Base-by-base conservation (phyloP, 2,888 invertebrate genomes). In the Lithodes maja region DNA sequence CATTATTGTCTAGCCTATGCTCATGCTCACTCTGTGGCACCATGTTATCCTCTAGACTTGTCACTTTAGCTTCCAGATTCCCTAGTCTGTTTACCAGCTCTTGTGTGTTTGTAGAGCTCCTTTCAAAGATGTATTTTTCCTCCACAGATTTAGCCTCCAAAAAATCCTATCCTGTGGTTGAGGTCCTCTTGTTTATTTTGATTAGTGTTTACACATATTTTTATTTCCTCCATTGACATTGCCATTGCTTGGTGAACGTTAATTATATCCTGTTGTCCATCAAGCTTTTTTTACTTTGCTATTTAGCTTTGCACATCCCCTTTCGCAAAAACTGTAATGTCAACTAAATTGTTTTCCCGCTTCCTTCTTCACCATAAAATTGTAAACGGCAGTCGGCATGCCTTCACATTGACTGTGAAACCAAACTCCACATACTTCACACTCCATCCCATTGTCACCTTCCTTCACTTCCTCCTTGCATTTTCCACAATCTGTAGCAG, bases 261-360 rank as follows among this genome's bases (percentile, higher is more conserved):
- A 54, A 55, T 61, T 33, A 81, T 33, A 3, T 54, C 55, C 52
- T 54, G 9, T 3, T 81, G 81, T 54, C 54, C 55, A 12, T 81
- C 81, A 81, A 55, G 54, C 78, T 53, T 81, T 17, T 17, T 81
- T 81, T 12, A 81, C 33, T 54, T 81, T 55, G 33, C 61, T 81
- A 52, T 55, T 5, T 55, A 81, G 81, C 52, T 81, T 81, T 15
- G 55, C 55, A 81, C 81, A 81, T 49, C 61, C 81, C 81, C 54
- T 12, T 3, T 53, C 9, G 55, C 81, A 81, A 61, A 81, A 81
- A 81, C 55, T 81, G 17, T 55, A 81, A 55, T 81, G 61, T 55
- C 81, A 81, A 7, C 55, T 54, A 53, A 52, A 50, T 50, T 81
- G 81, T 81, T 61, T 33, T 33, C 33, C 33, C 33, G 33, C 33